These are phyloP conservation scores for Venturia canescens DNA, from an alignment of 1,140 invertebrate genomes.

Conservation along the genomic window DNA sequence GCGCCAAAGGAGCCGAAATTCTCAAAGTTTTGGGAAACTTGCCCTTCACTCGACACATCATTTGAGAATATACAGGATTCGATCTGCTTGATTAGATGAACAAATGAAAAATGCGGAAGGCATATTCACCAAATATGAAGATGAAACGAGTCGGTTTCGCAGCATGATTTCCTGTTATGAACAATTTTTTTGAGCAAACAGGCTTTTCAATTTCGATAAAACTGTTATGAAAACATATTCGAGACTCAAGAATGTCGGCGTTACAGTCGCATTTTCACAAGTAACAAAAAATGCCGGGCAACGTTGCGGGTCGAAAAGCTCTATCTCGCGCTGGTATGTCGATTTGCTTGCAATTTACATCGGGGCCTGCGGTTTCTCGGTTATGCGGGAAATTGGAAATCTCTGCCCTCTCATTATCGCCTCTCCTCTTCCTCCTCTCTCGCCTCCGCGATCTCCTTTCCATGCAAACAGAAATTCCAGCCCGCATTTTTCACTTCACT, in stretches of 20 bases:
- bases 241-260: neutral
- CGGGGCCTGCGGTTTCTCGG: conserved; percentile 37
- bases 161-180: too few relatives aligned
- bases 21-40: too few relatives aligned
- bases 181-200: neutral
- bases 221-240: neutral
- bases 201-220: neutral
- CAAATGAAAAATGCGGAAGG: too few relatives aligned
- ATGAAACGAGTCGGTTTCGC: too few relatives aligned
- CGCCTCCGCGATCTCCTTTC: neutral
- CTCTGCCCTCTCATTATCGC: conserved; percentile 36
- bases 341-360: conserved; percentile 37
- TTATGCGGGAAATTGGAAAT: conserved; percentile 43
- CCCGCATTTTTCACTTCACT: conserved; percentile 18
- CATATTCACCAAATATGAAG: too few relatives aligned
- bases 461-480: conserved; percentile 7
- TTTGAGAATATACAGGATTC: too few relatives aligned
- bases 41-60: too few relatives aligned
- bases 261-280: neutral
- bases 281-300: neutral
- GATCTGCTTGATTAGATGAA: too few relatives aligned
- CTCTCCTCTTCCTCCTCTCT: neutral
- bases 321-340: conserved; percentile 27
- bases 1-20: too few relatives aligned
- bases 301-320: neutral